Conservation (phyloP, 2,797 vertebrate species). For the Eulemur coronatus region DNA sequence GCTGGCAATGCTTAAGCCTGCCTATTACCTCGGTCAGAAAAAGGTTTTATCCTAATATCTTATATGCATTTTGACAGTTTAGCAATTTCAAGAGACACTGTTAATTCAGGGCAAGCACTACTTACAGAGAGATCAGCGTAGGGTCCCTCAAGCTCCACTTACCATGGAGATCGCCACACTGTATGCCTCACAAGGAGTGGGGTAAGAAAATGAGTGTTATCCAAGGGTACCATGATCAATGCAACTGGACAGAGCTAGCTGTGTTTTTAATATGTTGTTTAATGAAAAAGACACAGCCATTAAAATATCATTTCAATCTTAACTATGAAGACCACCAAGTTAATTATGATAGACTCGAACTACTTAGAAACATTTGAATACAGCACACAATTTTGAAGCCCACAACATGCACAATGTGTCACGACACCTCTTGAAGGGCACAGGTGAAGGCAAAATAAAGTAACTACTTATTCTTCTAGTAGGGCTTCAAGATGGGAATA, state of each 20-base stretch:
- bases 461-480: not conserved
- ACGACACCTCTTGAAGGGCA: not conserved
- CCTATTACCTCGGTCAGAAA: not conserved
- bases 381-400: not conserved
- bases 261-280: not conserved
- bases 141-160: not conserved
- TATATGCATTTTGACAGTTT: not conserved
- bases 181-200: not conserved
- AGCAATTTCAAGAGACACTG: not conserved
- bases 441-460: not conserved
- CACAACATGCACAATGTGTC: not conserved
- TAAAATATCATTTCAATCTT: not conserved
- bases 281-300: not conserved
- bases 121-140: not conserved
- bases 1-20: not conserved
- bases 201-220: not conserved
- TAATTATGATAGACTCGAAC: not conserved
- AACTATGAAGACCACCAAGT: not conserved
- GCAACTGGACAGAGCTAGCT: not conserved
- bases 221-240: not conserved
- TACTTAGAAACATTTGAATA: slow-evolving; percentile 14
- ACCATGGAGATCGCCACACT: not conserved
- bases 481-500: not conserved
- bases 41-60: not conserved
- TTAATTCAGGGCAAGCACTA: not conserved